Conservation (phyloP, 2,113 vertebrate species). For the Rhinolophus ferrumequinum region DNA sequence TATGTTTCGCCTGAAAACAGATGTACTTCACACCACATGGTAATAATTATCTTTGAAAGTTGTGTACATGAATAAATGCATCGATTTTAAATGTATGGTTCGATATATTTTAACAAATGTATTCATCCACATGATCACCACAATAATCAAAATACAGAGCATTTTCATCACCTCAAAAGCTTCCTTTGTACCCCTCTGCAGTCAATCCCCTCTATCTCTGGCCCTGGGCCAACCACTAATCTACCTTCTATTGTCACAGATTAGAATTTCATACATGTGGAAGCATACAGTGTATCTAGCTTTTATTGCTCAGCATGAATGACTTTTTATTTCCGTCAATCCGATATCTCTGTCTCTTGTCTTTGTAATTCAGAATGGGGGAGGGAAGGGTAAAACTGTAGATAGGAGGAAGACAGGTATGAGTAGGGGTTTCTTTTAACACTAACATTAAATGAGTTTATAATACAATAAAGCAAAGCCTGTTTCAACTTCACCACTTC, state of each 20-base stretch:
- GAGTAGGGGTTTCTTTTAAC: neutral
- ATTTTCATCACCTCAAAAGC: neutral
- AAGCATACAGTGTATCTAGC: neutral
- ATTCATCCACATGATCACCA: neutral
- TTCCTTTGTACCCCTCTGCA: neutral
- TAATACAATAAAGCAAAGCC: slow-evolving; percentile 6
- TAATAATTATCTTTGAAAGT: neutral
- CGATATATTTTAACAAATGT: neutral
- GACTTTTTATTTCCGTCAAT: neutral
- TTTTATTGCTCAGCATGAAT: neutral
- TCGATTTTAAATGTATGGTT: neutral
- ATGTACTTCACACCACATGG: neutral
- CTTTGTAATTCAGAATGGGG: neutral
- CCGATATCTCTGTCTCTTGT: neutral
- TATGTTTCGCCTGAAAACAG: neutral
- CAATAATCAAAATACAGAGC: neutral
- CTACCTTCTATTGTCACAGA: neutral
- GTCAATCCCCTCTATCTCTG: neutral
- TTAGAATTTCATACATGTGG: neutral
- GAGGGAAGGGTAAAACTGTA: neutral
- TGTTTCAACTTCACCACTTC: neutral
- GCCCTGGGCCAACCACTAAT: neutral
- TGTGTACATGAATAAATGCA: neutral
- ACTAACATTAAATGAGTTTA: neutral
- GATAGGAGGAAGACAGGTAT: neutral